phyloP scores from a whole-genome alignment of 2,888 invertebrate genomes.

The Spicauda simplicius region DNA sequence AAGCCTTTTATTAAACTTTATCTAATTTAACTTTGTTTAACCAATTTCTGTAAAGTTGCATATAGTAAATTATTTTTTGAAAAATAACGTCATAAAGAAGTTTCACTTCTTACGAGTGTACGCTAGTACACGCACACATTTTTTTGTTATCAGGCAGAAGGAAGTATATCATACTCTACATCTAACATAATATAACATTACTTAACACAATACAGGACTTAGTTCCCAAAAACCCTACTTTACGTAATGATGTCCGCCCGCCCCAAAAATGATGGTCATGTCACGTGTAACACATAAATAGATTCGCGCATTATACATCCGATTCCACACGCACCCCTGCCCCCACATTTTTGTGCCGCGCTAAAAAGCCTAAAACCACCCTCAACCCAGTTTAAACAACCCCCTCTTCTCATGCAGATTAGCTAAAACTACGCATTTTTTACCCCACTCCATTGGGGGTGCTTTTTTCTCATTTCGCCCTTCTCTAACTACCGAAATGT shows the following conservation, averaged over 20 bases:
- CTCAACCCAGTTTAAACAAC: constrained; percentile 68
- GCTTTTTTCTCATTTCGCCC: constrained; percentile 66
- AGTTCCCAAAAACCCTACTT: no score
- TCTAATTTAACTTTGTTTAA: no score
- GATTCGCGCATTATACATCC: constrained; percentile 82
- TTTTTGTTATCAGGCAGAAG: no score
- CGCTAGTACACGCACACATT: no score
- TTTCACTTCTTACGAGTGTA: no score
- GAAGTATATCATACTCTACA: no score
- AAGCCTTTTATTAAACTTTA: no score
- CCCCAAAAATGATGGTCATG: constrained; percentile 40
- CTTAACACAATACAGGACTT: no score
- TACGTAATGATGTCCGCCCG: constrained; percentile 17
- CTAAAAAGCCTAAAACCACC: constrained; percentile 83
- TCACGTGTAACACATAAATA: constrained; percentile 74
- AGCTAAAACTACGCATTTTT: constrained; percentile 89
- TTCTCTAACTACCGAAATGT: constrained; percentile 80
- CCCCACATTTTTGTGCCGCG: constrained; percentile 80
- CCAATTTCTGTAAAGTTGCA: no score
- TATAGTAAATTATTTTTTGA: no score
- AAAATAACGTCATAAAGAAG: no score
- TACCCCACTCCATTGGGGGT: constrained; percentile 76
- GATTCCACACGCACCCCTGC: constrained; percentile 75
- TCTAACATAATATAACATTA: no score
- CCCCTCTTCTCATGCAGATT: constrained; percentile 83